Conservation (phyloP, 2,797 vertebrate species). For the Caiman crocodilus region DNA sequence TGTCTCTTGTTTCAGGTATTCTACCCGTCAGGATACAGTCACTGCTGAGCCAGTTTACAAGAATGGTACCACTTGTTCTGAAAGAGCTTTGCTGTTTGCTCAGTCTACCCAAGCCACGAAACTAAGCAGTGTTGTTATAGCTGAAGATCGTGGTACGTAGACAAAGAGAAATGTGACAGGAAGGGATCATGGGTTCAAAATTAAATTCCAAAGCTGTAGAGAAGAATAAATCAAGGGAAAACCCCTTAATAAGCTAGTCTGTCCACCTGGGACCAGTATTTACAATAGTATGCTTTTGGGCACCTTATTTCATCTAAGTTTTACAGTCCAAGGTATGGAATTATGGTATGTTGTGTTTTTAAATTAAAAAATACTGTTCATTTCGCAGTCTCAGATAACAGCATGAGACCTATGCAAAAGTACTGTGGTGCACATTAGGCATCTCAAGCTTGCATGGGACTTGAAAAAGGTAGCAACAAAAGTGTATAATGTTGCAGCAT, state of each 20-base stretch:
- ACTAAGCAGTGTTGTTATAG: slow-evolving; percentile 75
- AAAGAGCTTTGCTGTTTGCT: slow-evolving; percentile 67
- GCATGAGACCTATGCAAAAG: not conserved
- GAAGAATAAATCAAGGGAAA: too few species aligned
- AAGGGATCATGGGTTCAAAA: too few species aligned
- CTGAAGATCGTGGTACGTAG: slow-evolving; percentile 77
- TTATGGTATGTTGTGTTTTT: not conserved
- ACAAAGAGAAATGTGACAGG: not conserved
- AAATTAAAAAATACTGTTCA: not conserved
- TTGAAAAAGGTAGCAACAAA: not conserved
- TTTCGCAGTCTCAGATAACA: not conserved
- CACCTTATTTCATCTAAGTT: not conserved
- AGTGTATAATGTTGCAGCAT: not conserved
- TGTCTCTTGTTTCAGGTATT: slow-evolving; percentile 67
- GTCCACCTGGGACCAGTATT: too few species aligned
- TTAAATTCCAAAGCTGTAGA: not conserved
- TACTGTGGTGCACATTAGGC: not conserved
- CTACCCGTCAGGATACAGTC: slow-evolving; percentile 70
- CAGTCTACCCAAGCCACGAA: slow-evolving; percentile 71
- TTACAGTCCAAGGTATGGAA: not conserved
- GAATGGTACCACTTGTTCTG: slow-evolving; percentile 71
- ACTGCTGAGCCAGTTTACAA: slow-evolving; percentile 72
- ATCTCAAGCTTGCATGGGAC: not conserved
- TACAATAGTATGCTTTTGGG: too few species aligned
- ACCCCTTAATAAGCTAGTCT: too few species aligned